A percentile compares a stretch with the other conserved stretches of the same genome.
phyloP scores from a whole-genome alignment of 2,113 vertebrate species.

The Struthio camelus region DNA sequence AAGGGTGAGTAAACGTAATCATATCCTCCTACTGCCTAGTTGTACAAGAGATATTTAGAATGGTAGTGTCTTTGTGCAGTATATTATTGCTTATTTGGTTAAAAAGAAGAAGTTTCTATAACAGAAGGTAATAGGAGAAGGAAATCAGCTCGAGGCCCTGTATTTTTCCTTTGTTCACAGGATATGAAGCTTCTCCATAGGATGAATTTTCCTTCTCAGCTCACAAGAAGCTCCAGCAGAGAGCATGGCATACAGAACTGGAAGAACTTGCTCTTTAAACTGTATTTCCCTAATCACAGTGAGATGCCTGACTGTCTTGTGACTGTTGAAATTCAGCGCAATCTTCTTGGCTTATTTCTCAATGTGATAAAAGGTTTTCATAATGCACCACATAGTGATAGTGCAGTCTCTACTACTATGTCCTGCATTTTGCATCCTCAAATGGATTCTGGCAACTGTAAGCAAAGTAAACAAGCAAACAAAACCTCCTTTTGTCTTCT shows the following conservation, averaged over 20 bases:
- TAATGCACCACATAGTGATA: neutral
- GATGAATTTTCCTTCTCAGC: neutral
- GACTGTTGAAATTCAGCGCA: neutral
- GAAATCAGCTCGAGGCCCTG: neutral
- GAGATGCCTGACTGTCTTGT: neutral
- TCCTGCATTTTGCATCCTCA: constrained; percentile 1
- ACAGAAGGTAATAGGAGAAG: neutral
- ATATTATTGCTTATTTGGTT: neutral
- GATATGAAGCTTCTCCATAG: neutral
- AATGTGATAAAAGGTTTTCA: constrained; percentile 39
- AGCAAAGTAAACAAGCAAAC: neutral
- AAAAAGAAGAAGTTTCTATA: neutral
- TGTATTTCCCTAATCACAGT: neutral
- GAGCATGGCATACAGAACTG: neutral
- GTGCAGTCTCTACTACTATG: neutral
- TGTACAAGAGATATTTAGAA: neutral
- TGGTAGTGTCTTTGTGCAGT: neutral
- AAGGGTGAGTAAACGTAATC: neutral
- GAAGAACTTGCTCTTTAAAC: neutral
- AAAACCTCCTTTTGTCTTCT: neutral
- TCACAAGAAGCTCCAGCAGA: neutral
- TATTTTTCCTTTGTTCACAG: neutral
- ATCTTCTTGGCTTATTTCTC: constrained; percentile 8
- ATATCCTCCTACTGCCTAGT: neutral
- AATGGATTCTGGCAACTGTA: neutral